Evolutionary conservation across 1,140 invertebrate species (phyloP).

Genomic region (Asbolus verrucosus): DNA sequence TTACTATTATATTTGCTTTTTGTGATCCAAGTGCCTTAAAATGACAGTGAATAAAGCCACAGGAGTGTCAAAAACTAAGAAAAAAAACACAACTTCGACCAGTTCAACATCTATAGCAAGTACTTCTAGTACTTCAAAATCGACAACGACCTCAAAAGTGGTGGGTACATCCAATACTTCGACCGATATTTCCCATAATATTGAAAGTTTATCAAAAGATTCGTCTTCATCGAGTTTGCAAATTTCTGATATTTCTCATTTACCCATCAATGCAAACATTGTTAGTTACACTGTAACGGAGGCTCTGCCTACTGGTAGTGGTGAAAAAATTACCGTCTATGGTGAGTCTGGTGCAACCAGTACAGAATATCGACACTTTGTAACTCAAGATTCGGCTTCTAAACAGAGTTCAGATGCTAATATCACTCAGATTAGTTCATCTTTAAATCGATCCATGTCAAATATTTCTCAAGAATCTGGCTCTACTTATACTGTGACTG

Average conservation of each 20-base stretch:
- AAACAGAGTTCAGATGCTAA: slow-evolving; percentile 44
- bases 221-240: slow-evolving; percentile 62
- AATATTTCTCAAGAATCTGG: slow-evolving; percentile 58
- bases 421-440: slow-evolving; percentile 62
- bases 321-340: slow-evolving; percentile 64
- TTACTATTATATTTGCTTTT: slow-evolving; percentile 41
- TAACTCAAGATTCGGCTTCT: slow-evolving; percentile 54
- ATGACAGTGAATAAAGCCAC: slow-evolving; percentile 61
- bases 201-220: slow-evolving; percentile 54
- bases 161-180: slow-evolving; percentile 24
- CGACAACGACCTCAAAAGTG: slow-evolving; percentile 50
- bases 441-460: slow-evolving; percentile 57
- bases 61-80: slow-evolving; percentile 56
- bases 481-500: slow-evolving; percentile 63
- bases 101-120: slow-evolving; percentile 51
- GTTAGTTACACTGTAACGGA: slow-evolving; percentile 63
- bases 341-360: slow-evolving; percentile 58
- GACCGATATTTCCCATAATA: slow-evolving; percentile 23
- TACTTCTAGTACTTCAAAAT: slow-evolving; percentile 48
- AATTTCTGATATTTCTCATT: slow-evolving; percentile 63
- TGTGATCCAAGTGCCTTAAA: slow-evolving; percentile 52
- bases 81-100: slow-evolving; percentile 54
- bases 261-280: slow-evolving; percentile 57
- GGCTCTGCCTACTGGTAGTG: slow-evolving; percentile 58
- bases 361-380: slow-evolving; percentile 62